Conservation (phyloP, 1,140 invertebrate species). For the Geopemphigus sp. region DNA sequence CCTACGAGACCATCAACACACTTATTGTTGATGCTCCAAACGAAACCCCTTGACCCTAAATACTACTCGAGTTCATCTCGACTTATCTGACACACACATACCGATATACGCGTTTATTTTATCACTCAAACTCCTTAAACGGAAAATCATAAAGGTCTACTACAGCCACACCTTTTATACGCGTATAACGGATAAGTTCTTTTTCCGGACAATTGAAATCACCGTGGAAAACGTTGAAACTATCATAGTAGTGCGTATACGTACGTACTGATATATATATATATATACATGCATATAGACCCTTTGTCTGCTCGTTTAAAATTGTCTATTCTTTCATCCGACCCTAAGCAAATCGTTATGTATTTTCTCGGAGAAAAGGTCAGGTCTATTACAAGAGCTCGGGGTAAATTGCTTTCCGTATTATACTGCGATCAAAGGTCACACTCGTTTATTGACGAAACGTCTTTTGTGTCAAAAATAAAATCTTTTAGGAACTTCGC, state of each 20-base stretch:
- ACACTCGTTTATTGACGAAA: constrained; percentile 23
- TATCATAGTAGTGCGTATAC: not conserved
- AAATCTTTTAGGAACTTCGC: constrained; percentile 1
- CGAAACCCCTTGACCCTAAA: constrained; percentile 31
- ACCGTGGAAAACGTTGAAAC: constrained; percentile 30
- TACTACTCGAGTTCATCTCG: constrained; percentile 22
- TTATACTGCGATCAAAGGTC: constrained; percentile 47
- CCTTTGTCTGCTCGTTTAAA: constrained; percentile 46
- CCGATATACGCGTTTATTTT: constrained; percentile 13
- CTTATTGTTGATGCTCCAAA: not conserved
- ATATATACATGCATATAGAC: not conserved
- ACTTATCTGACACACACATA: constrained; percentile 18
- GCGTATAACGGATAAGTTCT: constrained; percentile 13
- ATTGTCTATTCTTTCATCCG: constrained; percentile 36
- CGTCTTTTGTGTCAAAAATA: not conserved
- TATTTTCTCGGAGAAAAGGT: constrained; percentile 35
- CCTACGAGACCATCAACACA: not conserved
- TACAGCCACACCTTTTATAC: constrained; percentile 26
- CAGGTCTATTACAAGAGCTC: constrained; percentile 39
- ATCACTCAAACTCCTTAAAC: constrained; percentile 38
- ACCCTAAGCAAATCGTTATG: constrained; percentile 42
- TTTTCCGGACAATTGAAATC: constrained; percentile 45
- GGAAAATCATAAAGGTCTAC: constrained; percentile 36
- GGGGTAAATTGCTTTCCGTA: constrained; percentile 40
- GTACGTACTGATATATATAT: not conserved